Base-by-base conservation (phyloP, 2,888 invertebrate species). In the Drosophila prolongata region DNA sequence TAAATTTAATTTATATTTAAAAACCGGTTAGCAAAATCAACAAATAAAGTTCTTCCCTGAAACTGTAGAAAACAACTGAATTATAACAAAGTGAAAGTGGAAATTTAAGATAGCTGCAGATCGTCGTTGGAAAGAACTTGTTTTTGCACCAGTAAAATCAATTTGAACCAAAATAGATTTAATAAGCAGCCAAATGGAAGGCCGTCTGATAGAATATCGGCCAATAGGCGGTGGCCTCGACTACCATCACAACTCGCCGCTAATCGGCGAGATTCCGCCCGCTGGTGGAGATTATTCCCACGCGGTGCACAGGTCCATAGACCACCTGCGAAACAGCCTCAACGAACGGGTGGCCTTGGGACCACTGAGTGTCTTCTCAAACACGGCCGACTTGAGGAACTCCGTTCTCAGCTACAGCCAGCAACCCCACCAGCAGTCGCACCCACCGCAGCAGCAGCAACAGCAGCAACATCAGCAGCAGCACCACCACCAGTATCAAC, bases 181-280 rank as follows among this genome's bases (percentile, higher is more conserved):
- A 34, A 50, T 49, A 55, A 49, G n/a, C 16, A 42, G 34, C 34
- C 37, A 57, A 71, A 94, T 94, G 94, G 94, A 94, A 91, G 93
- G 93, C 76, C 93, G 94, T 71, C 92, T 93, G 59, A 93, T 94
- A 90, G 94, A 94, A 86, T 94, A 94, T 80, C 93, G 94, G 67
- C 94, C 94, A 71, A 94, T 92, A 74, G 95, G 86, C 56, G 94
- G 94, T 64, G 95, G 95, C 40, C 92, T 95, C 70, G 95, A 95
- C 87, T 95, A 95, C 90, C 95, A 95, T 90, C 95, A 95, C 88
- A 92, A 92, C 69, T 95, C 95, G 13, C 95, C 95, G 9, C 89
- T 95, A 13, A 95, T 95, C 93, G 95, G 95, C 1, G 95, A 95
- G 92, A 95, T 95, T 89, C 95, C 95, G 40, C 90, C 90, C 13